A percentile compares a stretch with the other conserved stretches of the same genome.
Conservation (phyloP, 2,113 vertebrate species). For the Heterocephalus glaber region DNA sequence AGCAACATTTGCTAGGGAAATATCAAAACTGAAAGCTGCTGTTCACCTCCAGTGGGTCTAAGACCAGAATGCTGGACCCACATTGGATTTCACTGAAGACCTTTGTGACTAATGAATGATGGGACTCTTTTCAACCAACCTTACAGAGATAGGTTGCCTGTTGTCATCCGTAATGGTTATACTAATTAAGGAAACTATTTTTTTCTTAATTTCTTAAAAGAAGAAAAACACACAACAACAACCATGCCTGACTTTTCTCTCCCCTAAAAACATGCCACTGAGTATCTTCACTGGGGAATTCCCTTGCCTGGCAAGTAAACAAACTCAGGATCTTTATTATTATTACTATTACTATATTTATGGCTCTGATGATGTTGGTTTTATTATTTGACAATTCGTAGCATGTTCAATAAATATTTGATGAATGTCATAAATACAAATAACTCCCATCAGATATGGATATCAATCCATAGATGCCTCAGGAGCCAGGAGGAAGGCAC, state of each 20-base stretch:
- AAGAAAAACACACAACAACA: neutral
- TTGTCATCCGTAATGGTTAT: neutral
- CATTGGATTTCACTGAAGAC: neutral
- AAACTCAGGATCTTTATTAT: neutral
- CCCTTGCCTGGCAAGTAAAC: neutral
- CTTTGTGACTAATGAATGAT: neutral
- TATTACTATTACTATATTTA: neutral
- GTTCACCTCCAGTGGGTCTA: neutral
- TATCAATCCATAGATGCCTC: neutral
- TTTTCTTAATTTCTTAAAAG: conserved; percentile 22
- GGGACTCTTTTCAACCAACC: neutral
- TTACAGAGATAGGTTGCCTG: neutral
- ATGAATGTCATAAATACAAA: neutral
- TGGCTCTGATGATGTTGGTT: neutral
- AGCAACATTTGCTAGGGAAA: neutral
- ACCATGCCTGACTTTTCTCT: neutral
- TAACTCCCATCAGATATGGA: neutral
- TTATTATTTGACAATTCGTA: neutral
- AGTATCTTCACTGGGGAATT: neutral
- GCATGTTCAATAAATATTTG: neutral
- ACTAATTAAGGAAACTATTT: neutral
- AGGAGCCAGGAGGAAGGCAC: neutral
- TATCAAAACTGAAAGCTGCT: neutral
- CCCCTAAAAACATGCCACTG: neutral
- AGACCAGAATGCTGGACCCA: neutral